Base-by-base conservation (phyloP, 2,888 invertebrate genomes). In the Pyrrhia umbra region DNA sequence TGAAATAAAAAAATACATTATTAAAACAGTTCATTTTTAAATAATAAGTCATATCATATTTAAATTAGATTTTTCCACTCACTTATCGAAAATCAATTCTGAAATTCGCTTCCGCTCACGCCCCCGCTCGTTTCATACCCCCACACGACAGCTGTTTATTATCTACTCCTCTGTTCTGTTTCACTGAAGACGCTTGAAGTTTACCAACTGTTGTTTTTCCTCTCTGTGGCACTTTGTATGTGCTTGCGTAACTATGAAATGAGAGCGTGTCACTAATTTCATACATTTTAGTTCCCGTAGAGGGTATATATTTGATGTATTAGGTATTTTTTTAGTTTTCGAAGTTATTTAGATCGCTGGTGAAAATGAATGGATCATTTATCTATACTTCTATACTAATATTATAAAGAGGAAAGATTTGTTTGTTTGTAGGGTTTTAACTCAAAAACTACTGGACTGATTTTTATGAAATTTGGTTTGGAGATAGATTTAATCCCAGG, bases 191-290 rank as follows among this genome's bases (percentile, higher is more conserved):
- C 70, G 65, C 47, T 56, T 72, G 68, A 79, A 64, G 62, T 46
- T 60, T 59, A 25, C 51, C 72, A 65, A 73, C 72, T 73, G 75
- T 75, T 72, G 68, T 71, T 76, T 61, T 76, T 64, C 65, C 59
- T 65, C 55, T 68, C 57, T 40, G 50, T 46, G 34, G 42, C 43
- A 43, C 39, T 57, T 23, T 34, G 43, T 16, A 13, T 37, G 30
- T 43, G 43, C 6, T 18, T 46, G 27, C 30, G 59, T 61, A 10
- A 39, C 25, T 42, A 8, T 30, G 47, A n/a, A 51, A 62, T 16
- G 51, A 42, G 70, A 34, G 34, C 51, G 40, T 15, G 52, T 49
- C 52, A 55, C 58, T 75, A 72, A 72, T 72, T 57, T 37, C 30
- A 25, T 8, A 58, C 62, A 55, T 69, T 62, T n/a, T 51, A 13